Conservation (phyloP, 2,797 vertebrate genomes). For the Pyrocephalus nanus region DNA sequence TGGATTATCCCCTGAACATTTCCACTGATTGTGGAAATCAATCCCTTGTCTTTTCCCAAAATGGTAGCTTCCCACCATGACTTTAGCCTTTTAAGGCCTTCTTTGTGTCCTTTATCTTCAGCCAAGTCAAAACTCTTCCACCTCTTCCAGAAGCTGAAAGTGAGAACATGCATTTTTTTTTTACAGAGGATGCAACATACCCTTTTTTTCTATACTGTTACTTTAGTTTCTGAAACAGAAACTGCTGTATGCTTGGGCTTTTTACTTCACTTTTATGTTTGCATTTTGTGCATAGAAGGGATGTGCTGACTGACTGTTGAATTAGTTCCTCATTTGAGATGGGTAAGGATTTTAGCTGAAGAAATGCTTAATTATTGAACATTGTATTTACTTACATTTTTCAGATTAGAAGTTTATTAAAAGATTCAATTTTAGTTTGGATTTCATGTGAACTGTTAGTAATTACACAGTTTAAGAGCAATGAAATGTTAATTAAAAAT, state of each 20-base stretch:
- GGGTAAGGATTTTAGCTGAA: slow-evolving; percentile 50
- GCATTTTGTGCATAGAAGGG: background rate
- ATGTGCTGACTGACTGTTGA: background rate
- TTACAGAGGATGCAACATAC: fast-evolving
- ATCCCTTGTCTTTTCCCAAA: background rate
- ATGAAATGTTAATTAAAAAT: slow-evolving; percentile 71
- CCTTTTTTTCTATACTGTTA: background rate
- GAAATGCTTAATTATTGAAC: slow-evolving; percentile 49
- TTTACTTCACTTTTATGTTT: background rate
- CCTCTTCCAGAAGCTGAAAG: background rate
- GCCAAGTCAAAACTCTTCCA: background rate
- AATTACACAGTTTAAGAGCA: slow-evolving; percentile 51
- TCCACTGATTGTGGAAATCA: background rate
- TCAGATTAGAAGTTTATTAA: slow-evolving; percentile 35
- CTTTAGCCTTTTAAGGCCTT: background rate
- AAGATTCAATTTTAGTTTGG: slow-evolving; percentile 56
- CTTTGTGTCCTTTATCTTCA: background rate
- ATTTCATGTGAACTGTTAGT: slow-evolving; percentile 29
- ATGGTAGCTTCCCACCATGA: background rate
- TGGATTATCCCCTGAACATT: background rate
- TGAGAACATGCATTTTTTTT: background rate
- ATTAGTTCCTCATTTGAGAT: slow-evolving; percentile 49
- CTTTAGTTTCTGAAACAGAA: background rate
- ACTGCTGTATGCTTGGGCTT: background rate
- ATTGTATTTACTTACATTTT: slow-evolving; percentile 45